Percentiles rank a stretch among this genome's conserved stretches.
phyloP scores from a whole-genome alignment of 2,797 vertebrate genomes.

The Gobionotothen gibberifrons region DNA sequence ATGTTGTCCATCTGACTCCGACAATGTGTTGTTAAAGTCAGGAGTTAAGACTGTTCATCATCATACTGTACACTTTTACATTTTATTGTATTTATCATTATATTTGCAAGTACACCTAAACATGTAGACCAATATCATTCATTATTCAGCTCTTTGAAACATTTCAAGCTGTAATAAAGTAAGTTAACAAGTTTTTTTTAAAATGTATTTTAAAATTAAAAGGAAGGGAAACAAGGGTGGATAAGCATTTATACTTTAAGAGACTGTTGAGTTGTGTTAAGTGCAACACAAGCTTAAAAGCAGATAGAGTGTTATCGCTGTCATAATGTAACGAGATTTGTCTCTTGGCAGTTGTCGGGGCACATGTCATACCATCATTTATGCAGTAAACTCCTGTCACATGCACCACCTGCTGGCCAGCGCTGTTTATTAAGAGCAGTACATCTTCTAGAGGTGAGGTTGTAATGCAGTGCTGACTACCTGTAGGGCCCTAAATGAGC shows the following conservation, averaged over 20 bases:
- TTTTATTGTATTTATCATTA: slow-evolving; percentile 1
- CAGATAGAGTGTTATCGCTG: not conserved
- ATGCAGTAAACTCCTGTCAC: slow-evolving; percentile 34
- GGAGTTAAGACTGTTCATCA: not conserved
- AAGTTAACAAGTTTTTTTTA: not conserved
- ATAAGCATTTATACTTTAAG: not conserved
- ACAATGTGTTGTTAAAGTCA: not conserved
- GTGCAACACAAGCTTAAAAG: slow-evolving; percentile 1
- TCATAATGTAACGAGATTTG: not conserved
- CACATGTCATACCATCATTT: slow-evolving; percentile 14
- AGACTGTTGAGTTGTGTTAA: not conserved
- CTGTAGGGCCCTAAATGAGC: not conserved
- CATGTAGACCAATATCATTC: not conserved
- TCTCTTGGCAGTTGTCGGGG: slow-evolving; percentile 15
- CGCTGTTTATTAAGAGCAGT: slow-evolving; percentile 32
- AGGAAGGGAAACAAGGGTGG: not conserved
- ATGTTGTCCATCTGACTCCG: not conserved
- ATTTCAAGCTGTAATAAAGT: not conserved
- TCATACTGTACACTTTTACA: not conserved
- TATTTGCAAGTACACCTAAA: not conserved
- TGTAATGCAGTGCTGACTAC: not conserved
- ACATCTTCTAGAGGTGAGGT: not conserved
- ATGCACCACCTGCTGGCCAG: slow-evolving; percentile 76
- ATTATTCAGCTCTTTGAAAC: not conserved
- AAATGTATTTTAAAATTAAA: not conserved